phyloP scores from a whole-genome alignment of 2,888 invertebrate species.

The Bugula neritina region DNA sequence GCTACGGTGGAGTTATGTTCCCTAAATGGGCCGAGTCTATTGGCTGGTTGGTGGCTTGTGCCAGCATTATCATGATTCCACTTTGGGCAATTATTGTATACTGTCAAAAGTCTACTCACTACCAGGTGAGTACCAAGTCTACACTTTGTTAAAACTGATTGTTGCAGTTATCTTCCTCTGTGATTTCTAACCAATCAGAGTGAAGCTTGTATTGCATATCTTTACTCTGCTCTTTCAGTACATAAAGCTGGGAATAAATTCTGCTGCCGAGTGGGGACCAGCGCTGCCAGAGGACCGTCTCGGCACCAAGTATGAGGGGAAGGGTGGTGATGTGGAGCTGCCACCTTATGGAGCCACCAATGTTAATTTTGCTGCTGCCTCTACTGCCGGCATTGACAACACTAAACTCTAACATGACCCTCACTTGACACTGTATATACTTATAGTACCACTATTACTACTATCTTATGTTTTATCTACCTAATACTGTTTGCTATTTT shows the following conservation, averaged over 20 bases:
- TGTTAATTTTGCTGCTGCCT: no score
- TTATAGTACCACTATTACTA: no score
- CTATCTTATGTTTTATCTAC: no score
- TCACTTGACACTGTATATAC: neutral
- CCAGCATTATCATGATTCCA: constrained; percentile 26
- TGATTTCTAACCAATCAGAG: no score
- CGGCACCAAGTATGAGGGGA: constrained; percentile 17
- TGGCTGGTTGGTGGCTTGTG: constrained; percentile 10
- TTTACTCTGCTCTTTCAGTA: neutral
- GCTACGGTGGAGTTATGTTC: neutral
- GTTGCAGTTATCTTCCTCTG: no score
- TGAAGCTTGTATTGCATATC: neutral
- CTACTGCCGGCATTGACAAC: neutral
- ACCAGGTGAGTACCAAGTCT: neutral
- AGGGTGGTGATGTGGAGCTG: neutral
- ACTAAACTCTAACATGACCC: neutral
- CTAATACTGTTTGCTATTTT: no score
- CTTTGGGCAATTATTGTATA: constrained; percentile 23
- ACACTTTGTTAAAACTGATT: neutral
- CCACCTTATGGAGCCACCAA: neutral
- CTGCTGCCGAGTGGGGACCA: constrained; percentile 19
- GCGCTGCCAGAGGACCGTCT: neutral
- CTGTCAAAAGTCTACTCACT: constrained; percentile 10
- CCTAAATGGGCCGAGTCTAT: constrained; percentile 28
- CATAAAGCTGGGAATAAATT: neutral